A percentile compares a stretch with the other conserved stretches of the same genome.
These are phyloP conservation scores for Halictus rubicundus DNA, from an alignment of 1,140 invertebrate genomes.

Conservation along the genomic window DNA sequence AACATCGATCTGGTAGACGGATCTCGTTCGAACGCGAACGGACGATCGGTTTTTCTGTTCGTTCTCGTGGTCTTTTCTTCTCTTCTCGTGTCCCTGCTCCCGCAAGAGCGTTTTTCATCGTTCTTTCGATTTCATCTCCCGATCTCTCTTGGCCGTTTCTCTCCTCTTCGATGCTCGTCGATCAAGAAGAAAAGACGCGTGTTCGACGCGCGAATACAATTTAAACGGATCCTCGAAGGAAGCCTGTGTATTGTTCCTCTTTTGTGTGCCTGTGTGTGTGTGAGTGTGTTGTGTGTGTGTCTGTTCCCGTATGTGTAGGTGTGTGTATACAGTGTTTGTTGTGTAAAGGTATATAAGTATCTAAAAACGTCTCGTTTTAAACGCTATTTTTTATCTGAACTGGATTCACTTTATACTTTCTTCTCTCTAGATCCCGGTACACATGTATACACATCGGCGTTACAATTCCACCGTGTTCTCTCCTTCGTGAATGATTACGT, in stretches of 20 bases:
- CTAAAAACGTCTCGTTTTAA: conserved; percentile 35
- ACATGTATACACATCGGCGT: neutral
- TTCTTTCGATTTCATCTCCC: neutral
- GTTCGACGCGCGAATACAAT: conserved; percentile 12
- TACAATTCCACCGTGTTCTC: conserved; percentile 7
- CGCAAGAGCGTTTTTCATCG: neutral
- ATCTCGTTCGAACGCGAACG: conserved; percentile 29
- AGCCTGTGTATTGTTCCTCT: neutral
- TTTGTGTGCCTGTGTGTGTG: conserved; percentile 1
- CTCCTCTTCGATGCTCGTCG: neutral
- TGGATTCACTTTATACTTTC: conserved; percentile 15
- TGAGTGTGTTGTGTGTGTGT: neutral
- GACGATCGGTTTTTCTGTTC: conserved; percentile 7
- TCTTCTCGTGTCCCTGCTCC: neutral
- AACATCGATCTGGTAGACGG: conserved; percentile 57
- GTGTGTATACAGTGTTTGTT: neutral
- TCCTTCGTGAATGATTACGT: conserved; percentile 4
- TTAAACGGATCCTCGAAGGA: conserved; percentile 1
- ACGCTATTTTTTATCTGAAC: conserved; percentile 16
- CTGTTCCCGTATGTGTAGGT: neutral
- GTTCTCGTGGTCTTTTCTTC: conserved; percentile 1
- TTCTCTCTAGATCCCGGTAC: neutral
- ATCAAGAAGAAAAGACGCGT: conserved; percentile 42
- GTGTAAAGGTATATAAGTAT: conserved; percentile 39
- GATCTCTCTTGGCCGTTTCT: neutral